Conservation (phyloP, 2,113 vertebrate genomes). For the Onychostoma macrolepis region DNA sequence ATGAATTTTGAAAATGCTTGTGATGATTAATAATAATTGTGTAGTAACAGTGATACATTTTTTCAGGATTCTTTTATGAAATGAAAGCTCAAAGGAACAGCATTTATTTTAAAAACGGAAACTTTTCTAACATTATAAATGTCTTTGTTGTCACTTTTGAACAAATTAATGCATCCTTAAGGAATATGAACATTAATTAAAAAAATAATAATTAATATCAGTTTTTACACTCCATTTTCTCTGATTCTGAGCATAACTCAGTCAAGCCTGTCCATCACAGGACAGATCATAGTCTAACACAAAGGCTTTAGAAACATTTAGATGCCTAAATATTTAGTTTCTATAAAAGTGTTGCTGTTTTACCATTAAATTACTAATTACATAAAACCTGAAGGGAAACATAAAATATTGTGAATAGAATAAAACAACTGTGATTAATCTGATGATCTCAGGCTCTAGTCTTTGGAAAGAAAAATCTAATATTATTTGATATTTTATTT, state of each 20-base stretch:
- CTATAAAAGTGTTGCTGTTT: neutral
- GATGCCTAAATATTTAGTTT: neutral
- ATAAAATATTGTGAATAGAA: neutral
- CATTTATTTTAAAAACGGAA: neutral
- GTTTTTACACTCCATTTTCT: neutral
- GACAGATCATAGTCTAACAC: too few relatives aligned
- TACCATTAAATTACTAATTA: too few relatives aligned
- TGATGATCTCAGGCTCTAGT: neutral
- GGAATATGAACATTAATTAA: neutral
- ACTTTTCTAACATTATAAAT: neutral
- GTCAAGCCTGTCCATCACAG: too few relatives aligned
- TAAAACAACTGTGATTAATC: neutral
- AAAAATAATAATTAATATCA: neutral
- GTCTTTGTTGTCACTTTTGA: neutral
- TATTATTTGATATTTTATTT: too few relatives aligned
- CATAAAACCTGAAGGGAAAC: neutral
- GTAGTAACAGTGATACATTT: neutral
- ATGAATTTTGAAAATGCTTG: neutral
- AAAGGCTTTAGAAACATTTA: neutral
- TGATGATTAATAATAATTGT: neutral
- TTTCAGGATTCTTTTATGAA: neutral
- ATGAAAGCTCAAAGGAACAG: neutral
- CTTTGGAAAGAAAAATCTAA: neutral
- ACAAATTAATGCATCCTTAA: neutral
- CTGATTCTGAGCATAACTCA: too few relatives aligned